Conservation (phyloP, 2,888 invertebrate species). For the Ornithoptera alexandrae region DNA sequence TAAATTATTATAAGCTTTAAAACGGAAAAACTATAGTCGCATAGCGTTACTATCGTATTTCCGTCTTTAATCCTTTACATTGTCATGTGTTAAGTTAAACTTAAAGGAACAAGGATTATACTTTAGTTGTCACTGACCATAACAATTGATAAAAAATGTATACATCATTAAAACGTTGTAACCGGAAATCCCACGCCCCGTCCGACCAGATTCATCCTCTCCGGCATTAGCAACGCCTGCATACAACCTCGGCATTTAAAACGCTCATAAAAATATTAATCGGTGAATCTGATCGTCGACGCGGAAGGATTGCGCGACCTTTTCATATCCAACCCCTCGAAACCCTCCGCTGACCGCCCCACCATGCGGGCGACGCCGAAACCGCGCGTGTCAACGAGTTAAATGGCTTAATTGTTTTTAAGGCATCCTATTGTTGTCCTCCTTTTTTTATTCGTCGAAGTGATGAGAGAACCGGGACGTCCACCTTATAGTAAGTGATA, state of each 20-base stretch:
- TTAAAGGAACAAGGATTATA: no score
- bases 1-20: no score
- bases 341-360: constrained; percentile 38
- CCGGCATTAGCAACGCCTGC: constrained; percentile 67
- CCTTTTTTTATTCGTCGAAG: constrained; percentile 5
- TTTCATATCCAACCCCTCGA: constrained; percentile 30
- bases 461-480: no score
- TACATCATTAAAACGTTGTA: no score
- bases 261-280: constrained; percentile 65
- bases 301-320: constrained; percentile 56
- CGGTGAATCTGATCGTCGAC: constrained; percentile 46
- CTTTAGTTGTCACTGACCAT: no score
- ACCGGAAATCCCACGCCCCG: constrained; percentile 2
- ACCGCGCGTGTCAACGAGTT: constrained; percentile 33
- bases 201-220: not conserved
- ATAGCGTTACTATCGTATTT: no score
- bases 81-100: no score
- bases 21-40: no score
- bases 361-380: constrained; percentile 50
- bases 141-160: no score
- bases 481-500: no score
- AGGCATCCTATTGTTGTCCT: constrained; percentile 27
- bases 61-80: no score
- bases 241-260: constrained; percentile 50
- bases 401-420: constrained; percentile 43